phyloP scores from a whole-genome alignment of 23 tunicate genomes.

The Clavelina lepadiformis region DNA sequence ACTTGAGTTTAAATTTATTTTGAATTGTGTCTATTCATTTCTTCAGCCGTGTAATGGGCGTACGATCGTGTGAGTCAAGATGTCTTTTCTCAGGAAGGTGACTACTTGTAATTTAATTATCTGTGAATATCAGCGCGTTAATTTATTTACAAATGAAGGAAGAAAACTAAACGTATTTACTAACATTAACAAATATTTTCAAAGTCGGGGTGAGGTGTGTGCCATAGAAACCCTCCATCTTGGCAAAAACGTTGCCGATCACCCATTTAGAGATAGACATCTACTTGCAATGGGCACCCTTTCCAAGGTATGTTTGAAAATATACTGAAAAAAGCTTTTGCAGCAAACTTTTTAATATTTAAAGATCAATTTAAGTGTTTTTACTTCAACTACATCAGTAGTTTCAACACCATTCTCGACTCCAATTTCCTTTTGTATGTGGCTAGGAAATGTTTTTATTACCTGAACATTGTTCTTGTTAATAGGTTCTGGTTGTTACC shows the following conservation, averaged over 20 bases:
- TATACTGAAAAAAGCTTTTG: neutral
- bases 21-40: neutral
- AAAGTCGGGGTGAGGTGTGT: constrained; percentile 92
- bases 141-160: too few species aligned
- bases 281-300: constrained; percentile 90
- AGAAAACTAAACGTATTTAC: too few species aligned
- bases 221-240: constrained; percentile 74
- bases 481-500: constrained; percentile 71
- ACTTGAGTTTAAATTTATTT: neutral
- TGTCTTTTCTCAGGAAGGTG: constrained; percentile 96
- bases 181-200: too few species aligned
- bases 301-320: constrained; percentile 72
- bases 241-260: constrained; percentile 69
- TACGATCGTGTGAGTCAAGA: constrained; percentile 92
- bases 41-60: constrained; percentile 89
- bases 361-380: neutral
- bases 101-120: too few species aligned
- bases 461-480: neutral
- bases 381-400: neutral
- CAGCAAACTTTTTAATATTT: neutral
- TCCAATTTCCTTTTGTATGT: neutral
- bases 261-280: constrained; percentile 82
- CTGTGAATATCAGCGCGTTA: too few species aligned
- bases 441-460: neutral
- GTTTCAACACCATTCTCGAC: neutral